These are phyloP conservation scores for Pitangus sulphuratus DNA, from an alignment of 2,797 vertebrate genomes.

Conservation along the genomic window DNA sequence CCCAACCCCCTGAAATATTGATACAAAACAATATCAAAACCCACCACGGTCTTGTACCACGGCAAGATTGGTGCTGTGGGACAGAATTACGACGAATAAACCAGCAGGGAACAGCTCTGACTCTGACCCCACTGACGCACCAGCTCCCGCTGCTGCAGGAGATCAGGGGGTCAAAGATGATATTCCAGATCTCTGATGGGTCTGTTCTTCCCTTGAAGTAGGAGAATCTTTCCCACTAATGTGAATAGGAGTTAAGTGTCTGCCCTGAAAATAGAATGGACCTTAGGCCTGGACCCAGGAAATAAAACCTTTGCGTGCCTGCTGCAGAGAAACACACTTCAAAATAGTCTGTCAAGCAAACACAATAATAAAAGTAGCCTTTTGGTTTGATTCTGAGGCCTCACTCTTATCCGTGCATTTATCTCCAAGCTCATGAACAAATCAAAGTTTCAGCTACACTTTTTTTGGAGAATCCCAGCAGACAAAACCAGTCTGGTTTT, in stretches of 20 bases:
- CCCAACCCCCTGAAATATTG: background rate
- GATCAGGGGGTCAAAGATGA: background rate
- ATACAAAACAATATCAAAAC: background rate
- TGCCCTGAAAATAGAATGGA: background rate
- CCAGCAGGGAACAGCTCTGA: background rate
- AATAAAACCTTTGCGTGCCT: background rate
- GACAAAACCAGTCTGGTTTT: background rate
- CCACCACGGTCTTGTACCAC: fast-evolving
- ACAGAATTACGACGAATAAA: background rate
- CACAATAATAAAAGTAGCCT: background rate
- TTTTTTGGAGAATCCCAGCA: background rate
- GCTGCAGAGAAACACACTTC: background rate
- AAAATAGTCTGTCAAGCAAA: background rate
- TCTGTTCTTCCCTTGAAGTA: background rate
- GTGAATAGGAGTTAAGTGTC: background rate
- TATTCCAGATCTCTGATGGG: background rate
- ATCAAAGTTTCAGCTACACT: background rate
- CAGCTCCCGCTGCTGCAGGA: background rate
- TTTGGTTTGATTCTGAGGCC: background rate
- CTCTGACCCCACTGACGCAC: fast-evolving
- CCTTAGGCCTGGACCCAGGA: background rate
- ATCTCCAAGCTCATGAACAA: background rate
- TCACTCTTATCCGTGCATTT: background rate
- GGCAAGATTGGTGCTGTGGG: background rate
- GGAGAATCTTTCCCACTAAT: background rate